Evolutionary conservation across 1,140 invertebrate species (phyloP).

Genomic region (Aethina tumida): DNA sequence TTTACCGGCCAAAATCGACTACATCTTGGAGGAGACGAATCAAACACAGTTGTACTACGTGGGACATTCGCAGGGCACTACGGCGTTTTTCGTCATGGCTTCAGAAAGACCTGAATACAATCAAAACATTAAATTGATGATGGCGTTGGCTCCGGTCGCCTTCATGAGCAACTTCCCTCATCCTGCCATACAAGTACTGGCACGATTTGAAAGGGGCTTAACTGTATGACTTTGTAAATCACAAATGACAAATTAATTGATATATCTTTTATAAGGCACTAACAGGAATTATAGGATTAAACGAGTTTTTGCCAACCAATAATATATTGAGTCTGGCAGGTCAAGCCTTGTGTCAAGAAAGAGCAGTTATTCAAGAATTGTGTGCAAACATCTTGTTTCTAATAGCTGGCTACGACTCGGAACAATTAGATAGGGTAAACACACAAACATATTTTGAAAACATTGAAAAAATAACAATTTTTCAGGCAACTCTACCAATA

Average conservation of each 20-base stretch:
- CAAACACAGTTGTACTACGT: constrained; percentile 19
- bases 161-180: constrained; percentile 9
- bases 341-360: constrained; percentile 34
- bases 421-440: constrained; percentile 38
- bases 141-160: constrained; percentile 20
- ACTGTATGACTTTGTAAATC: no score
- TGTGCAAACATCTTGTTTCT: constrained; percentile 46
- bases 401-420: constrained; percentile 39
- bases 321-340: background rate
- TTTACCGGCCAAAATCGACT: constrained; percentile 48
- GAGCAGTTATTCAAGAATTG: constrained; percentile 33
- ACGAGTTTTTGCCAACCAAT: background rate
- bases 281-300: no score
- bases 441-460: no score
- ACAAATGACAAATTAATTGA: no score
- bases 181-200: constrained; percentile 6
- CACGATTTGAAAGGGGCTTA: constrained; percentile 1
- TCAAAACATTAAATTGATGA: constrained; percentile 36
- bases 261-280: no score
- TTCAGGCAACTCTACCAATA: constrained; percentile 53
- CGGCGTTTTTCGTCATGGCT: constrained; percentile 51
- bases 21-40: constrained; percentile 29
- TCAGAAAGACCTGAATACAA: constrained; percentile 52
- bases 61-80: constrained; percentile 45
- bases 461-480: background rate